A percentile compares a stretch with the other conserved stretches of the same genome.
Evolutionary conservation across 2,888 invertebrate species (phyloP).

Genomic region (Psylliodes chrysocephalus): DNA sequence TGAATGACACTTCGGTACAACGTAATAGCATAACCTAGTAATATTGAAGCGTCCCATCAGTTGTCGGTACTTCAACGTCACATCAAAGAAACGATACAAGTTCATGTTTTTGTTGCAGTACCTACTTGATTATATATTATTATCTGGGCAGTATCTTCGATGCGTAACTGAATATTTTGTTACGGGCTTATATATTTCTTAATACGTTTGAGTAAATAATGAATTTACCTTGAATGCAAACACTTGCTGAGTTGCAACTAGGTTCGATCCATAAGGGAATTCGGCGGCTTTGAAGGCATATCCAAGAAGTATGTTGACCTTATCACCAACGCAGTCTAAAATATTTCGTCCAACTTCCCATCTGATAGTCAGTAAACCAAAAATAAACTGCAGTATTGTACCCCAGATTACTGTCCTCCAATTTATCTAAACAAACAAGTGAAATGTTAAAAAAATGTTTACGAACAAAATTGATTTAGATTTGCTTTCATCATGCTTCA

Average conservation of each 20-base stretch:
- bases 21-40: too few species aligned
- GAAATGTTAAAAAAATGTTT: background rate
- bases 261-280: conserved; percentile 83
- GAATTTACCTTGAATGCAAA: conserved; percentile 87
- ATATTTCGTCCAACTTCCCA: conserved; percentile 82
- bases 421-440: conserved; percentile 66
- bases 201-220: background rate
- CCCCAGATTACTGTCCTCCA: conserved; percentile 88
- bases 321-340: conserved; percentile 72
- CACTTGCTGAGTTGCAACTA: conserved; percentile 69
- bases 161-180: too few species aligned
- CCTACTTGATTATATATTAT: too few species aligned
- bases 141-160: too few species aligned
- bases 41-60: too few species aligned
- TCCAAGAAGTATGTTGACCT: conserved; percentile 78
- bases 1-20: too few species aligned
- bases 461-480: too few species aligned
- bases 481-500: too few species aligned
- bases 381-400: conserved; percentile 81
- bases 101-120: too few species aligned
- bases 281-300: conserved; percentile 83
- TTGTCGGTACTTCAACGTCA: too few species aligned
- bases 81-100: too few species aligned
- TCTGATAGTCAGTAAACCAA: conserved; percentile 86
- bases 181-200: too few species aligned